Evolutionary conservation across 1,140 invertebrate species (phyloP).

Genomic region (Bombus impatiens): DNA sequence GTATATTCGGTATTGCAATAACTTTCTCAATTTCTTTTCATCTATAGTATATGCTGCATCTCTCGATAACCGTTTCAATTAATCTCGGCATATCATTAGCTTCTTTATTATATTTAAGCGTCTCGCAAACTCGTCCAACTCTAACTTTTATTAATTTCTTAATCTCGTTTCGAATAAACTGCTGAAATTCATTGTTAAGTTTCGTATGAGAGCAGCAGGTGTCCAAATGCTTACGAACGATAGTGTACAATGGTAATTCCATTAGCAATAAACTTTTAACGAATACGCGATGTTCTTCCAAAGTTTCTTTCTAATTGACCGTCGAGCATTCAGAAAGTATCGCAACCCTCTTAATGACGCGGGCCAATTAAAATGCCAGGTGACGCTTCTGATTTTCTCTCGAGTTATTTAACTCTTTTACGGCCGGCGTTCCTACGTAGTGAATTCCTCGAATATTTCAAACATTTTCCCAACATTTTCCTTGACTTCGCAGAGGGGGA

Average conservation of each 20-base stretch:
- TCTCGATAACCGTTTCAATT: too few species aligned
- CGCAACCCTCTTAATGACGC: background rate
- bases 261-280: background rate
- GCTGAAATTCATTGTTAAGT: background rate
- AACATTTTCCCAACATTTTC: slow-evolving; percentile 12
- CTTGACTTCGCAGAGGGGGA: background rate
- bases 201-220: background rate
- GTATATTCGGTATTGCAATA: too few species aligned
- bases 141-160: too few species aligned
- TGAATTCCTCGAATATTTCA: slow-evolving; percentile 19
- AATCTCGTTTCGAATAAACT: too few species aligned
- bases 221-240: background rate
- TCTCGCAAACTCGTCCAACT: too few species aligned
- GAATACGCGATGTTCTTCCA: background rate
- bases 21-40: too few species aligned
- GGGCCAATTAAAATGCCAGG: background rate
- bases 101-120: too few species aligned
- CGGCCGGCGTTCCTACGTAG: background rate
- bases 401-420: slow-evolving; percentile 14
- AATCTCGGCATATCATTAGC: too few species aligned
- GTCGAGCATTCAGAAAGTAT: background rate
- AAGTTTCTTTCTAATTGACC: background rate
- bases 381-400: slow-evolving; percentile 3
- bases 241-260: background rate
- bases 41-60: too few species aligned